Evolutionary conservation across 2,888 invertebrate species (phyloP).

Genomic region (Drosophila histrio): DNA sequence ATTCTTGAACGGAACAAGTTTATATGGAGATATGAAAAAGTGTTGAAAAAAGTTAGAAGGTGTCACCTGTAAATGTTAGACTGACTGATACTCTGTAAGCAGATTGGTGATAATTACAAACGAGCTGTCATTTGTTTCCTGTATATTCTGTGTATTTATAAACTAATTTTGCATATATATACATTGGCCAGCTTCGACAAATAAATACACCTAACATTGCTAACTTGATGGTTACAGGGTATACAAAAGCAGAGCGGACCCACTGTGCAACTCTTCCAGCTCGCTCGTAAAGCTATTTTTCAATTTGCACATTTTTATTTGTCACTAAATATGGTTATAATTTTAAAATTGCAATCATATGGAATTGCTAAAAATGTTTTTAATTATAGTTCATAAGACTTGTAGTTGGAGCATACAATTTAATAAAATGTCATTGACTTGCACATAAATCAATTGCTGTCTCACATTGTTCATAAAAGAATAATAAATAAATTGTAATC

Average conservation of each 20-base stretch:
- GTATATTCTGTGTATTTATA: too few species aligned
- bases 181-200: too few species aligned
- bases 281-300: too few species aligned
- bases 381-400: too few species aligned
- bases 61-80: background rate
- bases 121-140: background rate
- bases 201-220: too few species aligned
- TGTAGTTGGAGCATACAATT: too few species aligned
- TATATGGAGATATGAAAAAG: background rate
- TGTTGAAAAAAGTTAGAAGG: background rate
- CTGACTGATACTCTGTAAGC: background rate
- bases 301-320: background rate
- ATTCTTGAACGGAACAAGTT: slow-evolving; percentile 16
- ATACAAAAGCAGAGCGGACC: too few species aligned
- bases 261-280: too few species aligned
- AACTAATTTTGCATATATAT: too few species aligned
- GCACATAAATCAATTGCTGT: slow-evolving; percentile 32
- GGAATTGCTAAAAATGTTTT: too few species aligned
- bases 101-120: background rate
- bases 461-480: slow-evolving; percentile 32
- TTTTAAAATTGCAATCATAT: background rate
- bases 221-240: too few species aligned
- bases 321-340: too few species aligned
- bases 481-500: slow-evolving; percentile 29
- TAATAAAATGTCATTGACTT: background rate